phyloP scores from a whole-genome alignment of 2,113 vertebrate genomes.

The Gavia stellata region DNA sequence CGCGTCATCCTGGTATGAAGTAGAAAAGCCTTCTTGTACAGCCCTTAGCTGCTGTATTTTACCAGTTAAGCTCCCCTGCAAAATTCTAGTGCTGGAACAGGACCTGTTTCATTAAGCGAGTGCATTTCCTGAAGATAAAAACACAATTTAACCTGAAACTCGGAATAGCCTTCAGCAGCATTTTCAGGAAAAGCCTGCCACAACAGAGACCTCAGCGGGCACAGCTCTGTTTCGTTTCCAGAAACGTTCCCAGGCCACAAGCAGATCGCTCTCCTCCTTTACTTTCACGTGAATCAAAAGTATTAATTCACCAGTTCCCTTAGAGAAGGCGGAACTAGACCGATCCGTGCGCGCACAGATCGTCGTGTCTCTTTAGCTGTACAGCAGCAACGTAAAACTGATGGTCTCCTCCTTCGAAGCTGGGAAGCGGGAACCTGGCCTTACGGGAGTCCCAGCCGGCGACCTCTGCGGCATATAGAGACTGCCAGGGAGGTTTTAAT shows the following conservation, averaged over 20 bases:
- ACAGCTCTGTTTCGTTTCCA: neutral
- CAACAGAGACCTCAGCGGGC: neutral
- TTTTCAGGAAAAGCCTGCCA: neutral
- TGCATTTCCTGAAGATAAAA: neutral
- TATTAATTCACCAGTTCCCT: neutral
- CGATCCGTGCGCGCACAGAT: fast-evolving
- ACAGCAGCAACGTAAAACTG: neutral
- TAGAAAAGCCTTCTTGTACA: neutral
- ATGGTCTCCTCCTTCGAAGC: neutral
- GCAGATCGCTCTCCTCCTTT: neutral
- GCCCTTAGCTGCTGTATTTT: neutral
- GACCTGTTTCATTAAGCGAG: neutral
- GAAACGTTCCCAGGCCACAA: neutral
- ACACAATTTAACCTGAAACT: neutral
- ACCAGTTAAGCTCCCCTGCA: neutral
- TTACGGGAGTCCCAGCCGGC: neutral
- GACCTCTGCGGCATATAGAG: neutral
- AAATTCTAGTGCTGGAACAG: neutral
- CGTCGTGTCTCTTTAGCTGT: neutral
- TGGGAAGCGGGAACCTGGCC: neutral
- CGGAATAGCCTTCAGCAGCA: neutral
- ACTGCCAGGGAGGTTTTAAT: neutral
- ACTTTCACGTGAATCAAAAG: neutral
- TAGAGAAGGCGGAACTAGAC: neutral
- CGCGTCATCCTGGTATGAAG: neutral